Evolutionary conservation across 2,797 vertebrate genomes (phyloP).

Genomic region (Emydoidea blandingii): DNA sequence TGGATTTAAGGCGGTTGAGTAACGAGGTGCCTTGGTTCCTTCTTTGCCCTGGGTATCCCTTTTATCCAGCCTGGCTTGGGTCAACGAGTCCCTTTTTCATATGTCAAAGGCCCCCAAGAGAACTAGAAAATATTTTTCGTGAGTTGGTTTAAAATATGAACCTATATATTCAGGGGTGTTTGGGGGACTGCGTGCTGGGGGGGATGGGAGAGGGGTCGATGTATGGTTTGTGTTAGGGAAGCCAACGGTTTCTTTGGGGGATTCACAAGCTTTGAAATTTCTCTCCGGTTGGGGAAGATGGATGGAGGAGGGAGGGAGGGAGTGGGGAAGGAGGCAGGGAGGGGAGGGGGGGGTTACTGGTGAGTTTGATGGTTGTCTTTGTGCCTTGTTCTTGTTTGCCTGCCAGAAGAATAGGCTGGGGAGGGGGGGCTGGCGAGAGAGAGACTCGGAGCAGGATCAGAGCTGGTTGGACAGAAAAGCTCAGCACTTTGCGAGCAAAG

Average conservation of each 20-base stretch:
- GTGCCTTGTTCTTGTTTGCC: conserved; percentile 65
- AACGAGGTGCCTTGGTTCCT: background rate
- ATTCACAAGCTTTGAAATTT: conserved; percentile 44
- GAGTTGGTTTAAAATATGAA: background rate
- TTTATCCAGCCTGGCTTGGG: background rate
- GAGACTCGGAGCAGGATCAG: conserved; percentile 67
- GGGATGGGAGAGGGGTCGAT: background rate
- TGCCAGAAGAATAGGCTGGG: conserved; percentile 65
- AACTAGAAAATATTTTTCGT: background rate
- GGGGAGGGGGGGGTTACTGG: conserved; percentile 12
- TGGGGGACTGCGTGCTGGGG: too few relatives aligned
- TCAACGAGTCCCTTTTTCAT: background rate
- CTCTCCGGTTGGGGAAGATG: conserved; percentile 60
- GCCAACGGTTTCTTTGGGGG: conserved; percentile 24
- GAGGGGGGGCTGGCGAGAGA: conserved; percentile 55
- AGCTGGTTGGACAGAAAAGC: conserved; percentile 75
- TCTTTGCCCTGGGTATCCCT: background rate
- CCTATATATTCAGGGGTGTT: background rate
- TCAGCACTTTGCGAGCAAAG: conserved; percentile 71
- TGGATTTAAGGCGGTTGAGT: background rate
- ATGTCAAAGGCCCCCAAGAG: conserved; percentile 1
- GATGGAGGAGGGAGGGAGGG: conserved; percentile 41
- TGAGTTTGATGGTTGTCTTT: conserved; percentile 50
- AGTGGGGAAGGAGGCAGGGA: conserved; percentile 11
- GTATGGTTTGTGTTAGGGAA: conserved; percentile 19